These are phyloP conservation scores for Eumaeus atala DNA, from an alignment of 1,140 invertebrate genomes.

Conservation along the genomic window DNA sequence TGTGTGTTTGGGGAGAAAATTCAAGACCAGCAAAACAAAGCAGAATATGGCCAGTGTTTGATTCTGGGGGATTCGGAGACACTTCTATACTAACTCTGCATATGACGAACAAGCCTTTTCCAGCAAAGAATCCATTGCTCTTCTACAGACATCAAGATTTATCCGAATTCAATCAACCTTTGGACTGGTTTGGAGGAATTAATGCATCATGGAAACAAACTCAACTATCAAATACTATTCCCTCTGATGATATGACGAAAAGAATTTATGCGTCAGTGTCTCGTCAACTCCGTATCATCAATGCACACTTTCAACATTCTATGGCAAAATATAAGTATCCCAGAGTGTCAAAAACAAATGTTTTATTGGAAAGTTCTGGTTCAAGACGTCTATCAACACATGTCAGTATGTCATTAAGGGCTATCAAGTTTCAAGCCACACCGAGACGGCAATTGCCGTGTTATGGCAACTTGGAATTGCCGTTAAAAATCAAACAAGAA, in stretches of 20 bases:
- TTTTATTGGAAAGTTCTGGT: slow-evolving; percentile 48
- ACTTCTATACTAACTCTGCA: slow-evolving; percentile 43
- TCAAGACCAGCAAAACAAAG: slow-evolving; percentile 50
- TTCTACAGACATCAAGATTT: slow-evolving; percentile 29
- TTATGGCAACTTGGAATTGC: slow-evolving; percentile 68
- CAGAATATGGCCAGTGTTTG: slow-evolving; percentile 70
- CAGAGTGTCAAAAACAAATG: slow-evolving; percentile 59
- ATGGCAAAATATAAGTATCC: slow-evolving; percentile 68
- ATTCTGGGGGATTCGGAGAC: slow-evolving; percentile 68
- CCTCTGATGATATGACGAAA: slow-evolving; percentile 49
- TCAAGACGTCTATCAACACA: slow-evolving; percentile 43
- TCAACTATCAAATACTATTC: slow-evolving; percentile 39
- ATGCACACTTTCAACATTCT: slow-evolving; percentile 54
- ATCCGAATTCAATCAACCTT: slow-evolving; percentile 25
- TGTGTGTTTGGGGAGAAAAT: slow-evolving; percentile 47
- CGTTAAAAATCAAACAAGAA: slow-evolving; percentile 66
- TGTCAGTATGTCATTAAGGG: slow-evolving; percentile 47
- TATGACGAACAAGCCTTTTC: slow-evolving; percentile 36
- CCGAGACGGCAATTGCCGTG: slow-evolving; percentile 64
- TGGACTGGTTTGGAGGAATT: slow-evolving; percentile 48
- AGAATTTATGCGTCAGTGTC: slow-evolving; percentile 63
- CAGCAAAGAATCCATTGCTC: slow-evolving; percentile 42
- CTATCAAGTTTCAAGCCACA: slow-evolving; percentile 59
- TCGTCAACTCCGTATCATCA: slow-evolving; percentile 60
- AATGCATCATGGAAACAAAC: slow-evolving; percentile 54